Base-by-base conservation (phyloP, 2,797 vertebrate species). In the Strix occidentalis region DNA sequence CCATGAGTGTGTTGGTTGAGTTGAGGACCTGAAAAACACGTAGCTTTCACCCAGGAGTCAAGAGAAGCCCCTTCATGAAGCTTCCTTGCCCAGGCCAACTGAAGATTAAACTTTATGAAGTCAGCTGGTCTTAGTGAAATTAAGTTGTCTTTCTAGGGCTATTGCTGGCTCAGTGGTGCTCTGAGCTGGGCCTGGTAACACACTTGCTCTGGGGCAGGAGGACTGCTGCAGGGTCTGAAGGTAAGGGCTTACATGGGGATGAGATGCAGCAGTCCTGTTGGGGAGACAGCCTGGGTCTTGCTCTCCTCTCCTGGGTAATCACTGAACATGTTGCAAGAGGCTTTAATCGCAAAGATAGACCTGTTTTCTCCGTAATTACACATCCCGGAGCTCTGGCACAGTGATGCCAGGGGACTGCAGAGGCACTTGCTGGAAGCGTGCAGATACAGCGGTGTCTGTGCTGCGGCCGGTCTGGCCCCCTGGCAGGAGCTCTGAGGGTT, bases 331-430 rank as follows among this genome's bases (percentile, higher is more conserved):
- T 89, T 97, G 82, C 50, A 70, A 63, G 65, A 93, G 69, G 82
- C 70, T 92, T 96, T 93, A 90, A 90, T 97, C 78, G 74, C 4
- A 3, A 94, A 93, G 95, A 72, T 13, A 91, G 94, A 90, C 87
- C 90, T 93, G 92, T 91, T 95, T 93, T 96, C 92, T 84, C 57
- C 70, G 86, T 75, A 84, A 83, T 71, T 75, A 43, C 31, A 39
- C 1, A 0, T 89, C 37, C 90, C 2, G 0, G 61, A 84, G 80
- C 83, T 84, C 75, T 88, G 90, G n/a, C 70, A 54, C 1, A 1
- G 54, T 79, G 87, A 77, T 0, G 1, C 91, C 3, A 0, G 86
- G 84, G 54, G 51, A 53, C 58, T 87, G 64, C 78, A n/a, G n/a
- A 84, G 54, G 65, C 85, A 17, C 8, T 85, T 77, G 56, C 68